Evolutionary conservation across 2,888 invertebrate genomes (phyloP), one percentile per base, ranked within the genome.

Genomic region (Leptothorax acervorum): DNA sequence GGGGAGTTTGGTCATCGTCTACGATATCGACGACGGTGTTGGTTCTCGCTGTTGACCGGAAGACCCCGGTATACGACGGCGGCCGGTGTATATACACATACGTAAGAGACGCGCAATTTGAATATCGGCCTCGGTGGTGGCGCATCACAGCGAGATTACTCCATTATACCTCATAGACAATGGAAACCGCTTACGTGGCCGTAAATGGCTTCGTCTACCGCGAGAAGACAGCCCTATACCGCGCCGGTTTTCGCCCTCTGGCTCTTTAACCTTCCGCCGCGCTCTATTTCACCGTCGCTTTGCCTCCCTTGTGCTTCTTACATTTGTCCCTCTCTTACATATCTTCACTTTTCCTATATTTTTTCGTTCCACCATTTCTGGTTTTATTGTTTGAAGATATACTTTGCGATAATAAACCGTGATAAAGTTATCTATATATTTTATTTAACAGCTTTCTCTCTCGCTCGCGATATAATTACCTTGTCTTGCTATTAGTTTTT

Each of bases 141-240:
- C 93, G 92, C 94, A 94, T 94, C 93, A 94, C 94, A 93, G 93
- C 94, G 93, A 94, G 94, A 95, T 95, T 94, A 94, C 94, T 94
- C 94, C 92, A 94, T 95, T 95, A 94, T 94, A 92, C 92, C 88
- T 87, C 93, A 93, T 94, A 94, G 94, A 94, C 95, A 94, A 95
- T 94, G 91, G 93, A 93, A 93, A 94, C 93, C 94, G 93, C 92
- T 94, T 94, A 94, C 93, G 93, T 92, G 93, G 91, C 92, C 92
- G 92, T 94, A 94, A 94, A 94, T 94, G 94, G 94, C 94, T 93
- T 91, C 92, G 91, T 92, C 93, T 93, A 91, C 90, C 90, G 89
- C 91, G 85, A 70, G 78, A 88, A 76, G 76, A 70, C 57, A 51
- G n/a, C 76, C 63, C 85, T 71, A 65, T 71, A 65, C 60, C 35